Percentiles rank a stretch among this genome's conserved stretches.
Evolutionary conservation across 2,113 vertebrate genomes (phyloP).

Genomic region (Chelonoidis abingdonii): DNA sequence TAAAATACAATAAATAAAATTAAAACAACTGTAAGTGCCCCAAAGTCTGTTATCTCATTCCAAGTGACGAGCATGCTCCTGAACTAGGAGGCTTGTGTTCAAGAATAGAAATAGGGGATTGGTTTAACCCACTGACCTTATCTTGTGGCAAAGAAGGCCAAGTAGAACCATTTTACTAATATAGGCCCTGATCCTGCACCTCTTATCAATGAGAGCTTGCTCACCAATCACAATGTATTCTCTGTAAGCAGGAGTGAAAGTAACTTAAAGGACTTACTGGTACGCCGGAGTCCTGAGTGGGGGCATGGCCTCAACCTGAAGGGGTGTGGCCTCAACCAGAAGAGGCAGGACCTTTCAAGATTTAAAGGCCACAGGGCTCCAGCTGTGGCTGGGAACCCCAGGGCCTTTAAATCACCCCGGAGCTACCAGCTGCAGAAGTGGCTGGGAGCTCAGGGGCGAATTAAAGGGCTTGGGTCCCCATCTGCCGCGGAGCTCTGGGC

Average conservation of each 20-base stretch:
- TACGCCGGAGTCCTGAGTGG: too few relatives aligned
- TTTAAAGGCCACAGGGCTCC: too few relatives aligned
- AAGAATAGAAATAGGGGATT: neutral
- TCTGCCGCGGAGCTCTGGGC: too few relatives aligned
- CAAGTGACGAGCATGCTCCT: neutral
- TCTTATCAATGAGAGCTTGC: neutral
- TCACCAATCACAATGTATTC: neutral
- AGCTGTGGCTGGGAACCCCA: too few relatives aligned
- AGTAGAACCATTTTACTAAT: neutral
- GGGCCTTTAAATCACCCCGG: too few relatives aligned
- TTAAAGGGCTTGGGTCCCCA: too few relatives aligned
- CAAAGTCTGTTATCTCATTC: neutral
- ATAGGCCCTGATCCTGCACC: neutral
- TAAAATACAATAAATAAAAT: neutral
- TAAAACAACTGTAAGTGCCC: neutral
- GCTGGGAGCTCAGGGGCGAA: too few relatives aligned
- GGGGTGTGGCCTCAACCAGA: too few relatives aligned
- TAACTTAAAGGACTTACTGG: too few relatives aligned
- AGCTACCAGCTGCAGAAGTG: too few relatives aligned
- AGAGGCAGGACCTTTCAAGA: too few relatives aligned
- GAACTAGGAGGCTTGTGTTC: neutral
- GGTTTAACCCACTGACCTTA: neutral
- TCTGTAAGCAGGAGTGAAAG: neutral
- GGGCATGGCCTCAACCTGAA: too few relatives aligned
- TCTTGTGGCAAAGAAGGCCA: neutral